Base-by-base conservation (phyloP, 1,140 invertebrate species). In the Drosophila ananassae region DNA sequence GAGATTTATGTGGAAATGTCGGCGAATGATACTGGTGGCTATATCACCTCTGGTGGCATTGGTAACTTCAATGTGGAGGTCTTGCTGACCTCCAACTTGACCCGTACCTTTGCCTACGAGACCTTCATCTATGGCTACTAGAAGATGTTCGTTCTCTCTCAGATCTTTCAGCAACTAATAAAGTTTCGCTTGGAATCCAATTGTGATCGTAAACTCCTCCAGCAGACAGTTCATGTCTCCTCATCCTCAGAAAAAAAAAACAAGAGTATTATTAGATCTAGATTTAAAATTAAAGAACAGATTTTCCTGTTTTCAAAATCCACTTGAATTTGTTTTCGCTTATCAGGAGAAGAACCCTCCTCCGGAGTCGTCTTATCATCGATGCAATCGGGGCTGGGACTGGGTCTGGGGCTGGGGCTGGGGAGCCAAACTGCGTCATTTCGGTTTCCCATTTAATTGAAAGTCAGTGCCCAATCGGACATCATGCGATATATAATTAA, bases 1-100 rank as follows among this genome's bases (percentile, higher is more conserved):
- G 82, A 91, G 51, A 81, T 91, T 50, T 90, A 89, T 46, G 83
- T 84, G 66, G 83, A 90, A 39, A 58, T 75, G 22, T 67, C 87
- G 17, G 67, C 73, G 2, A 61, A 78, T 3, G 87, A 89, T 69
- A 78, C 80, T 0, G 61, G 73, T 12, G 73, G 80, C 7, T 89
- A 68, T 44, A 76, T 91, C 41, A 71, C 50, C 2, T 68, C 63
- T 2, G 90, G 90, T 1, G 87, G 77, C 37, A 83, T 91, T 30
- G 77, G 85, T 6, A 50, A 72, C 44, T 74, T 58, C 6, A 71
- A 50, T 28, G 83, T 69, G 0, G 57, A 89, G 39, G 73, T 91
- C 2, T 41, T 91, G 13, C 47, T 91, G 6, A 61, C 56, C 12
- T 74, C 75, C 46, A 80, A 91, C 51, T 12, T 21, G 39, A 91